A percentile compares a stretch with the other conserved stretches of the same genome.
Conservation (phyloP, 92 coral and sea anemone species). For the Parazoanthus atlanticus region DNA sequence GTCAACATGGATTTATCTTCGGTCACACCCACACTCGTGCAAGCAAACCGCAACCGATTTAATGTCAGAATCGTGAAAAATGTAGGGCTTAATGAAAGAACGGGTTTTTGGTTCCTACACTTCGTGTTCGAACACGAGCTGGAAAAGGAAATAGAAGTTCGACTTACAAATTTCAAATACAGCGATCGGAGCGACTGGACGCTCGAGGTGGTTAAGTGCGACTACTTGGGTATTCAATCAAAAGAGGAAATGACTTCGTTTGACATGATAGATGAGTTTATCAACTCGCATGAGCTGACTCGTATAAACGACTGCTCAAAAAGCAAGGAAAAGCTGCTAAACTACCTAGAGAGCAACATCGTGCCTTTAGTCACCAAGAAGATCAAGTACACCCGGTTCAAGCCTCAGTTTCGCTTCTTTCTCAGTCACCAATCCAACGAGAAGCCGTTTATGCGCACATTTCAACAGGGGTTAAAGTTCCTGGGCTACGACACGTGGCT, state of each 20-base stretch:
- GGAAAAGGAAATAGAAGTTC: slow-evolving; percentile 66
- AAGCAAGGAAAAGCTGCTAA: slow-evolving; percentile 57
- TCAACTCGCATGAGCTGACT: slow-evolving; percentile 51
- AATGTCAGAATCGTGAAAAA: slow-evolving; percentile 64
- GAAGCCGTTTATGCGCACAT: slow-evolving; percentile 74
- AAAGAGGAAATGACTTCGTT: slow-evolving; percentile 62
- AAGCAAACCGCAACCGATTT: slow-evolving; percentile 45
- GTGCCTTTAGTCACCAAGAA: slow-evolving; percentile 65
- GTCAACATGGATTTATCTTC: neutral
- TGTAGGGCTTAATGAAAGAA: slow-evolving; percentile 47
- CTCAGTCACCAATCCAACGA: slow-evolving; percentile 77
- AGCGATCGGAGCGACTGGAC: slow-evolving; percentile 55
- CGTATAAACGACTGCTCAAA: slow-evolving; percentile 52
- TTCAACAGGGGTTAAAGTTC: slow-evolving; percentile 67
- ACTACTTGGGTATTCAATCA: slow-evolving; percentile 58
- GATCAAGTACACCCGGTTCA: slow-evolving; percentile 66
- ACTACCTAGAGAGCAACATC: slow-evolving; percentile 63
- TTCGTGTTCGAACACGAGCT: slow-evolving; percentile 66
- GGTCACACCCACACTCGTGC: neutral
- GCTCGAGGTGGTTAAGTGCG: slow-evolving; percentile 66
- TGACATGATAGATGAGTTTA: slow-evolving; percentile 70
- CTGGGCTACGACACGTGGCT: slow-evolving; percentile 76
- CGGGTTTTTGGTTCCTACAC: slow-evolving; percentile 75
- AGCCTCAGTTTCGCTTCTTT: slow-evolving; percentile 73
- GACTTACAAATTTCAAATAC: slow-evolving; percentile 70